Base-by-base conservation (phyloP, 2,797 vertebrate species). In the Sebastes jordani region DNA sequence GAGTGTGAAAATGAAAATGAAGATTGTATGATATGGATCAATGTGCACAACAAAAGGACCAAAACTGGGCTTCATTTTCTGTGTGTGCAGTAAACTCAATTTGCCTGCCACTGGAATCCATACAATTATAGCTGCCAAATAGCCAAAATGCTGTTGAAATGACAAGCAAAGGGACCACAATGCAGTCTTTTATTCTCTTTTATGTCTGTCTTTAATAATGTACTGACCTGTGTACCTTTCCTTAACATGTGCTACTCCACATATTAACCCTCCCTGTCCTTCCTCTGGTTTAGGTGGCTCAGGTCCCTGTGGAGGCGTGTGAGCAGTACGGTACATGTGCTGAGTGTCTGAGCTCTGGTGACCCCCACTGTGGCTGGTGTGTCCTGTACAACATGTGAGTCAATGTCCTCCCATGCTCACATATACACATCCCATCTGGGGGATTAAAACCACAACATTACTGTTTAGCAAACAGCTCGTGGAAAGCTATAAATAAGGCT, bases 361-460 rank as follows among this genome's bases (percentile, higher is more conserved):
- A 99, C 80, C 98, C 98, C 6, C 98, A 99, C 92, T 99, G 98
- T 5, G 98, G 98, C 90, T 99, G 98, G 98, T 99, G 98, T 85
- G 95, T 97, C 54, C 96, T 99, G 38, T 96, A 97, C 82, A 98
- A 97, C 96, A 97, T 94, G 98, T 99, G 91, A 98, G 97, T 97
- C 67, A 34, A 66, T 82, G 36, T 78, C 62, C 20, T 62, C 58
- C 38, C 61, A 59, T 29, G 4, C 60, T 52, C 65, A 63, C 58
- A 67, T 8, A 16, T 18, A 46, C 49, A 52, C 71, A 68, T 60
- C 60, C 55, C 55, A 70, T 54, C 36, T 4, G 5, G 36, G 22
- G 46, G 86, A 90, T 90, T 91, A 84, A 82, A 88, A 76, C 74
- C 38, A 61, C 52, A 32, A 78, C 52, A 58, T 86, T 29, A 30